Evolutionary conservation across 2,113 vertebrate genomes (phyloP).

Genomic region (Dissostichus mawsoni): DNA sequence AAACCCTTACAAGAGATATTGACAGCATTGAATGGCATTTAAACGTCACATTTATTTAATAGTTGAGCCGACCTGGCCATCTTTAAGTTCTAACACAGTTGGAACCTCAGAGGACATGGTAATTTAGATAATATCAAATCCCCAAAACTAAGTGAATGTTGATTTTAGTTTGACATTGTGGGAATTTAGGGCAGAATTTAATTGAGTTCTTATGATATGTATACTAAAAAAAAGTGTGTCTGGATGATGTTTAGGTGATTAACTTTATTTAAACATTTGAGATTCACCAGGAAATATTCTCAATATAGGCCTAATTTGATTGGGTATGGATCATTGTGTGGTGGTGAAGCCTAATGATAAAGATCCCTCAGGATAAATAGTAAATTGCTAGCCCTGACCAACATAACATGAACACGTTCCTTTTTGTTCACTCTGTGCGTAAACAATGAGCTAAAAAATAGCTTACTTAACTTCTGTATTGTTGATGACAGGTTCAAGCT

Average conservation of each 20-base stretch:
- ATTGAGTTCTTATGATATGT: not conserved
- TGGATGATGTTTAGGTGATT: too few species aligned
- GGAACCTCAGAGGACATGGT: not conserved
- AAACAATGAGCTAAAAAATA: constrained; percentile 24
- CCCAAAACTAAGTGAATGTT: not conserved
- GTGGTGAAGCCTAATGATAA: too few species aligned
- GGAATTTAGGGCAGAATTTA: not conserved
- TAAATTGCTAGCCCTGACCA: not conserved
- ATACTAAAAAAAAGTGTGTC: too few species aligned
- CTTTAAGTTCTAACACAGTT: not conserved
- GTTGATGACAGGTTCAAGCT: constrained; percentile 14
- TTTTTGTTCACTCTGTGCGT: not conserved
- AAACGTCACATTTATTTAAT: constrained; percentile 15
- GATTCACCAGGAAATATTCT: too few species aligned
- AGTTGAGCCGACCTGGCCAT: constrained; percentile 4
- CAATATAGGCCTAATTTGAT: too few species aligned
- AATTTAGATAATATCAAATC: not conserved
- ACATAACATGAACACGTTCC: not conserved
- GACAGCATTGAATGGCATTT: too few species aligned
- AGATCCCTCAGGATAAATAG: too few species aligned
- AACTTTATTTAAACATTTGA: too few species aligned
- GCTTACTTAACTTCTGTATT: not conserved
- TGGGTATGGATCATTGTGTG: too few species aligned
- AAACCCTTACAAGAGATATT: not conserved
- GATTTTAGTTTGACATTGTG: not conserved